phyloP scores from a whole-genome alignment of 2,888 invertebrate genomes.

The Tanypteryx hageni region DNA sequence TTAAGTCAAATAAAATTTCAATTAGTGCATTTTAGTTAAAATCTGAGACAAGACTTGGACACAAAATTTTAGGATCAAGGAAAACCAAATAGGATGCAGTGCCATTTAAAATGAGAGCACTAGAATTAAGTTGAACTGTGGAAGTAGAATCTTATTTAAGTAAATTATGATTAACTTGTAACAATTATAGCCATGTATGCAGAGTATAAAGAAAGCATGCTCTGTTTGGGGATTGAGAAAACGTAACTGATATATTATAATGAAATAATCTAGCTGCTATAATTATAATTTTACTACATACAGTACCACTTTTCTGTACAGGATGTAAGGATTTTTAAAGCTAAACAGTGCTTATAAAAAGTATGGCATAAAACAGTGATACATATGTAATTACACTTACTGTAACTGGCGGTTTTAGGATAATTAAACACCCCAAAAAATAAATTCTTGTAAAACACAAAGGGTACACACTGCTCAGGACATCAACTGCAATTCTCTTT shows the following conservation, averaged over 20 bases:
- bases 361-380: slow-evolving; percentile 20
- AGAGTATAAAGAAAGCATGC: background rate
- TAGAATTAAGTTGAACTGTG: slow-evolving; percentile 45
- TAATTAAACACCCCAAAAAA: background rate
- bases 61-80: slow-evolving; percentile 26
- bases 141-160: background rate
- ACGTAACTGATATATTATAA: background rate
- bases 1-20: slow-evolving; percentile 27
- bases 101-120: slow-evolving; percentile 24
- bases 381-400: background rate
- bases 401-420: background rate
- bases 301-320: slow-evolving; percentile 25
- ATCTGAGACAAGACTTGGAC: slow-evolving; percentile 20
- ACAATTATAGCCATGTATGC: background rate
- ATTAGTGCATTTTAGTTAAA: slow-evolving; percentile 8
- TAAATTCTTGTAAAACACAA: background rate
- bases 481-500: slow-evolving; percentile 13
- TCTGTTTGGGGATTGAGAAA: background rate
- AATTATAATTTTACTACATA: slow-evolving; percentile 5
- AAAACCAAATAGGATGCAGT: slow-evolving; percentile 38
- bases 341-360: background rate
- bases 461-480: background rate
- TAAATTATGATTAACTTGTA: background rate
- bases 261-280: slow-evolving; percentile 3
- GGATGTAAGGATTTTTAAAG: slow-evolving; percentile 8